Evolutionary conservation across 1,140 invertebrate genomes (phyloP).

Genomic region (Ceratitis capitata): DNA sequence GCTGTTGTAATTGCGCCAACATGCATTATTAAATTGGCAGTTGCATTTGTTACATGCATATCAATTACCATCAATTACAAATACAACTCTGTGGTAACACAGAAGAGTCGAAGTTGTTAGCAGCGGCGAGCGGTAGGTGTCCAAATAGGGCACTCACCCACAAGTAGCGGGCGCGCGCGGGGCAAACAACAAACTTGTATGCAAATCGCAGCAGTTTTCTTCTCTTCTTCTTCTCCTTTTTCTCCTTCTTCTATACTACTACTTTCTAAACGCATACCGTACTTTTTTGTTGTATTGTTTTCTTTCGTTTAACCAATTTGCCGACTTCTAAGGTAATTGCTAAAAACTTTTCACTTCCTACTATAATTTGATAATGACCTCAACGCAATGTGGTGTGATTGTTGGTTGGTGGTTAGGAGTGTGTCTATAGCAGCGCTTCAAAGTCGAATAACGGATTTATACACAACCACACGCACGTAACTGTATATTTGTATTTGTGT

Average conservation of each 20-base stretch:
- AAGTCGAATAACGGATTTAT: background rate
- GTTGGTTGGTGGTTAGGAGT: too few relatives aligned
- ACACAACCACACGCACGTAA: background rate
- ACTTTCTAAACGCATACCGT: background rate
- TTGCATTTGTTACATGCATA: background rate
- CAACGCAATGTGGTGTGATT: background rate
- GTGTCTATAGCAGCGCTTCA: background rate
- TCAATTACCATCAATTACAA: background rate
- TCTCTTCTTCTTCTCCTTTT: background rate
- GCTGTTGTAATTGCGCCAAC: background rate
- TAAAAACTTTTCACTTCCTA: slow-evolving; percentile 34
- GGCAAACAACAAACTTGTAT: background rate
- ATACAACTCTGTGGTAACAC: background rate
- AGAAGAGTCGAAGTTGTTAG: background rate
- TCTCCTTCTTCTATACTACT: too few relatives aligned
- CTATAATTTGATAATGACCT: slow-evolving; percentile 38
- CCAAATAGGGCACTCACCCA: background rate
- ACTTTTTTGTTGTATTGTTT: background rate
- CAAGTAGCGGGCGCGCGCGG: background rate
- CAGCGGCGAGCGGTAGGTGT: background rate
- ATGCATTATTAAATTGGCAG: slow-evolving; percentile 19
- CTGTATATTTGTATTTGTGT: background rate
- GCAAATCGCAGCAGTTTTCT: background rate
- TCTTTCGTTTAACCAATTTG: background rate
- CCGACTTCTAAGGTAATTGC: background rate